These are phyloP conservation scores for Mesoclemmys tuberculata DNA, from an alignment of 2,113 vertebrate genomes.

Conservation along the genomic window DNA sequence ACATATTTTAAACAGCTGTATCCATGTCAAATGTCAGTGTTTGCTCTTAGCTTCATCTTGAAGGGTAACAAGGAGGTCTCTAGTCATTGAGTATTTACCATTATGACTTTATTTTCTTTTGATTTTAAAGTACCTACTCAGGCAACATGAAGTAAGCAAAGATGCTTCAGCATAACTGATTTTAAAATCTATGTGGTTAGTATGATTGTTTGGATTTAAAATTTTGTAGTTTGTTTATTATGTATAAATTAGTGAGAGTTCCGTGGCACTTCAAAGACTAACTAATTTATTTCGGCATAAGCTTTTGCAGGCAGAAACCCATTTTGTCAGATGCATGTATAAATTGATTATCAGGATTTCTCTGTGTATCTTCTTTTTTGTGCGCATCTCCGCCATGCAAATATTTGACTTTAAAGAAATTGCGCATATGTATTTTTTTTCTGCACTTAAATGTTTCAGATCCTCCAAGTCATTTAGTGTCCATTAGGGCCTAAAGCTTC, in stretches of 20 bases:
- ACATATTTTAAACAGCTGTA: constrained; percentile 79
- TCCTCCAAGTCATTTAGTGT: constrained; percentile 69
- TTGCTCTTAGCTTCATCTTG: constrained; percentile 70
- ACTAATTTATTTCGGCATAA: too few relatives aligned
- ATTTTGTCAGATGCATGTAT: background rate
- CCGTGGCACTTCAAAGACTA: too few relatives aligned
- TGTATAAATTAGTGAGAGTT: background rate
- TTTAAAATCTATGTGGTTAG: background rate
- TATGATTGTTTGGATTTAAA: constrained; percentile 10
- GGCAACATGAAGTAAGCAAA: background rate
- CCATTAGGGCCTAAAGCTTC: constrained; percentile 67
- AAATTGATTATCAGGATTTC: background rate
- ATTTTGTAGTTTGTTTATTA: background rate
- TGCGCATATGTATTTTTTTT: constrained; percentile 40
- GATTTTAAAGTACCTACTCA: constrained; percentile 3
- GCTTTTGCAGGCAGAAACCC: too few relatives aligned
- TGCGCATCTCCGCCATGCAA: constrained; percentile 4
- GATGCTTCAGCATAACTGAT: background rate
- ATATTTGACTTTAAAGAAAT: constrained; percentile 12
- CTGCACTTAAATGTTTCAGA: constrained; percentile 53
- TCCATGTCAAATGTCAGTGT: constrained; percentile 74
- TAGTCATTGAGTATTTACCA: constrained; percentile 43
- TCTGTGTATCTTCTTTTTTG: background rate
- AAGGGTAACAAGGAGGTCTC: constrained; percentile 59
- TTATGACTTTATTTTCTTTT: constrained; percentile 54